A percentile compares a stretch with the other conserved stretches of the same genome.
These are phyloP conservation scores for Vespertilio murinus DNA, from an alignment of 2,797 vertebrate genomes.

Conservation along the genomic window DNA sequence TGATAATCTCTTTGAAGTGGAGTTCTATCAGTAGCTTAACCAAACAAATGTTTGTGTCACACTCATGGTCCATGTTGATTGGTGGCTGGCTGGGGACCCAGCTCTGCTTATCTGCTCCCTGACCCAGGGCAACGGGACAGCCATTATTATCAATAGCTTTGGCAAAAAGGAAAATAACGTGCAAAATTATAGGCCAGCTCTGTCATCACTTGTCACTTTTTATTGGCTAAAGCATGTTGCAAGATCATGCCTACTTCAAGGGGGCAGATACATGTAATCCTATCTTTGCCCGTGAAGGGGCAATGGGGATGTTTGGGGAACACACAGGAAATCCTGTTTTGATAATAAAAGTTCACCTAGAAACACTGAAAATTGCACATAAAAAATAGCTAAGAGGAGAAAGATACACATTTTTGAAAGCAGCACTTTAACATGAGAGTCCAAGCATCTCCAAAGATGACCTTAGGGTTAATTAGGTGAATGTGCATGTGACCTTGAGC, in stretches of 20 bases:
- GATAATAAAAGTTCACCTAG: conserved; percentile 7
- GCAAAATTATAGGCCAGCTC: not conserved
- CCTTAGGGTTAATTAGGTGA: not conserved
- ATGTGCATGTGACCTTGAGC: not conserved
- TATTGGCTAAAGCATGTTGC: not conserved
- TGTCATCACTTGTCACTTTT: not conserved
- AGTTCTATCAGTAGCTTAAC: not conserved
- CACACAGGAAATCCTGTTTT: not conserved
- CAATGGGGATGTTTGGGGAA: not conserved
- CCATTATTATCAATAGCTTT: not conserved
- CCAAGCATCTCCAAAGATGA: not conserved
- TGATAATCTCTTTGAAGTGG: not conserved
- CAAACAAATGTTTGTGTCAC: not conserved
- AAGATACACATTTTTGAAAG: not conserved
- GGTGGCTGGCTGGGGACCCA: not conserved
- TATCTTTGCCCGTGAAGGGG: not conserved
- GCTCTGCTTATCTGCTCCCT: not conserved
- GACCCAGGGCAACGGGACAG: not conserved
- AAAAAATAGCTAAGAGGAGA: not conserved
- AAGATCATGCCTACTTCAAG: not conserved
- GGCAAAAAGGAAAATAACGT: not conserved
- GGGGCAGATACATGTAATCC: not conserved
- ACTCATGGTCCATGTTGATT: not conserved
- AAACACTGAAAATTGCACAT: not conserved
- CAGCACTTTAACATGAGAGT: not conserved